Evolutionary conservation across 1,140 invertebrate genomes (phyloP).

Genomic region (Aplysia californica): DNA sequence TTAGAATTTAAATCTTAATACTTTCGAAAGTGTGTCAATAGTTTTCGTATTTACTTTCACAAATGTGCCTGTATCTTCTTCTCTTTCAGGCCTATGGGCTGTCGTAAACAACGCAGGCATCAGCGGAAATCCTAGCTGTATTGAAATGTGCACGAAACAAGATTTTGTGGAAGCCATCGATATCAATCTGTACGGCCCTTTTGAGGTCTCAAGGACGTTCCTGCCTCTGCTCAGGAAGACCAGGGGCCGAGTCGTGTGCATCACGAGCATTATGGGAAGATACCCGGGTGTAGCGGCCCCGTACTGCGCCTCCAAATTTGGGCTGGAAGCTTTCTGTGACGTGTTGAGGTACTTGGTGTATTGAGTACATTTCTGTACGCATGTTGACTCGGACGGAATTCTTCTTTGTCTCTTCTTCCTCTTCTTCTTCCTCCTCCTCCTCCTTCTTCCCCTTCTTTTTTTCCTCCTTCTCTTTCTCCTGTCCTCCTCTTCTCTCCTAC

Average conservation of each 20-base stretch:
- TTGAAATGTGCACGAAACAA: slow-evolving; percentile 30
- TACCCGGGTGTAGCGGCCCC: slow-evolving; percentile 9
- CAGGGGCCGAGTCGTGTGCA: slow-evolving; percentile 41
- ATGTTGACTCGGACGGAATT: no score
- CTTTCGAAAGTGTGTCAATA: no score
- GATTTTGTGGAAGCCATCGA: slow-evolving; percentile 27
- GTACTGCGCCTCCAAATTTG: slow-evolving; percentile 42
- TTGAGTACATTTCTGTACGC: no score
- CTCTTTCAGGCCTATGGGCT: slow-evolving; percentile 45
- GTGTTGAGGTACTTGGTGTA: no score
- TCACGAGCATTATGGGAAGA: slow-evolving; percentile 34
- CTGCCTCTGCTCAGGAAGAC: slow-evolving; percentile 42
- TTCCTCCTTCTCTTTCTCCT: no score
- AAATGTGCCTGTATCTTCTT: no score
- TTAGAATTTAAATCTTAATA: no score
- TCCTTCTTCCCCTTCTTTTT: no score
- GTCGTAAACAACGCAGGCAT: slow-evolving; percentile 52
- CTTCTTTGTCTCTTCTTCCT: no score
- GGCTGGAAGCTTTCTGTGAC: slow-evolving; percentile 39
- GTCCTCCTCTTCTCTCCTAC: no score
- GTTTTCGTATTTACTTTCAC: no score
- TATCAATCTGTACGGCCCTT: slow-evolving; percentile 41
- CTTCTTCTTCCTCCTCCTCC: no score
- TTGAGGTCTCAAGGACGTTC: slow-evolving; percentile 37
- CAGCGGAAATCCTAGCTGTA: slow-evolving; percentile 7